phyloP scores from a whole-genome alignment of 2,888 invertebrate species.

The Tenthredo livida region DNA sequence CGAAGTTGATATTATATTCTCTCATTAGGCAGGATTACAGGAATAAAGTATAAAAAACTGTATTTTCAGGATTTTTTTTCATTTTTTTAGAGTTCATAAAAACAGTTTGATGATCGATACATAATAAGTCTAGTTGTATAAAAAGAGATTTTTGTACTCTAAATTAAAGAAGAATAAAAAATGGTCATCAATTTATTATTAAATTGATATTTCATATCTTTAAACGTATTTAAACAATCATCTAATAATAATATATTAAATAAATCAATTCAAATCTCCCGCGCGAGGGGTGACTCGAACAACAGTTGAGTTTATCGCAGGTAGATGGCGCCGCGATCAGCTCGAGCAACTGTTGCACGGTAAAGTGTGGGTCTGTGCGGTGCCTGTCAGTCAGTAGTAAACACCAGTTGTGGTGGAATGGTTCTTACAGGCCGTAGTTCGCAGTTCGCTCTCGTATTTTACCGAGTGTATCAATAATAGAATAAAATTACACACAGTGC shows the following conservation, averaged over 20 bases:
- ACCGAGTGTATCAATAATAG: constrained; percentile 23
- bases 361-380: constrained; percentile 42
- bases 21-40: too few relatives aligned
- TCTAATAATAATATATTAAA: background rate
- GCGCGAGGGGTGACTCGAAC: background rate
- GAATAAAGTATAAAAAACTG: background rate
- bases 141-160: constrained; percentile 1
- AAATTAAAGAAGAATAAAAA: background rate
- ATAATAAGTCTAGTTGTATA: background rate
- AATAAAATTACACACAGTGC: background rate
- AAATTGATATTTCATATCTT: background rate
- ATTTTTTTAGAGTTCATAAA: background rate
- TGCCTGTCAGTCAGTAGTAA: constrained; percentile 66
- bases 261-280: background rate
- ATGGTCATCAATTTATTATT: background rate
- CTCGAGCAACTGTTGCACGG: constrained; percentile 62
- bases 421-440: constrained; percentile 31
- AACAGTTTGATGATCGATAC: background rate
- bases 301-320: constrained; percentile 47
- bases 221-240: background rate
- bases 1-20: too few relatives aligned
- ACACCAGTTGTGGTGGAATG: constrained; percentile 64
- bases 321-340: constrained; percentile 51
- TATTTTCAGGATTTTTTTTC: background rate
- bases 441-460: background rate